A percentile compares a stretch with the other conserved stretches of the same genome.
Conservation (phyloP, 2,797 vertebrate genomes). For the Rachycentron canadum region DNA sequence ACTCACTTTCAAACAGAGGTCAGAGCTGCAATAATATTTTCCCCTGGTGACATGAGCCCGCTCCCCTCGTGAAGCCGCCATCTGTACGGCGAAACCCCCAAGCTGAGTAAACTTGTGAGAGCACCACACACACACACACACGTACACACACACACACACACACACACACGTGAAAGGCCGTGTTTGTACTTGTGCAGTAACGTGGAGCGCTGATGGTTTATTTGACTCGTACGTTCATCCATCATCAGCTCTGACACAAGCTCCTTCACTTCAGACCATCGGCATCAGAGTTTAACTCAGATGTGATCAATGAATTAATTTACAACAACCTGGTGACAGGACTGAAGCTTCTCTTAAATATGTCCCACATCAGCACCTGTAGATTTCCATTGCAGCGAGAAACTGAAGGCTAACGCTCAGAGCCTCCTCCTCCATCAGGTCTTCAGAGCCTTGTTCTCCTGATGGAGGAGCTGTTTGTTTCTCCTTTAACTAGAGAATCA, state of each 20-base stretch:
- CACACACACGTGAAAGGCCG: conserved; percentile 31
- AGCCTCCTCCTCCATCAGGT: too few relatives aligned
- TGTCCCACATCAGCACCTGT: too few relatives aligned
- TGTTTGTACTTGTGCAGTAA: conserved; percentile 55
- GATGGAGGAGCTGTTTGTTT: too few relatives aligned
- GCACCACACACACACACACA: conserved; percentile 40
- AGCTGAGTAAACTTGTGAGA: conserved; percentile 86
- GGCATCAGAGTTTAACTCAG: not conserved
- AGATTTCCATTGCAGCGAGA: too few relatives aligned
- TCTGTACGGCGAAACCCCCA: conserved; percentile 82
- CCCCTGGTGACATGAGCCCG: conserved; percentile 71
- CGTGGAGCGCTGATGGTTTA: conserved; percentile 47
- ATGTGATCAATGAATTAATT: too few relatives aligned
- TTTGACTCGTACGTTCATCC: conserved; percentile 57
- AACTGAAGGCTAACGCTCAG: too few relatives aligned
- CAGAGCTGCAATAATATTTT: conserved; percentile 86
- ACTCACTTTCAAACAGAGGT: conserved; percentile 84
- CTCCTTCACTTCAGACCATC: not conserved
- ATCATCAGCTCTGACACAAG: conserved; percentile 43
- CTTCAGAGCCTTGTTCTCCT: too few relatives aligned
- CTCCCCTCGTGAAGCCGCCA: conserved; percentile 72
- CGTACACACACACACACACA: conserved; percentile 24
- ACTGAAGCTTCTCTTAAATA: too few relatives aligned
- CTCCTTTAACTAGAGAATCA: too few relatives aligned
- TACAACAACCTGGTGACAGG: too few relatives aligned